A percentile compares a stretch with the other conserved stretches of the same genome.
Evolutionary conservation across 1,140 invertebrate species (phyloP).

Genomic region (Listronotus oregonensis): DNA sequence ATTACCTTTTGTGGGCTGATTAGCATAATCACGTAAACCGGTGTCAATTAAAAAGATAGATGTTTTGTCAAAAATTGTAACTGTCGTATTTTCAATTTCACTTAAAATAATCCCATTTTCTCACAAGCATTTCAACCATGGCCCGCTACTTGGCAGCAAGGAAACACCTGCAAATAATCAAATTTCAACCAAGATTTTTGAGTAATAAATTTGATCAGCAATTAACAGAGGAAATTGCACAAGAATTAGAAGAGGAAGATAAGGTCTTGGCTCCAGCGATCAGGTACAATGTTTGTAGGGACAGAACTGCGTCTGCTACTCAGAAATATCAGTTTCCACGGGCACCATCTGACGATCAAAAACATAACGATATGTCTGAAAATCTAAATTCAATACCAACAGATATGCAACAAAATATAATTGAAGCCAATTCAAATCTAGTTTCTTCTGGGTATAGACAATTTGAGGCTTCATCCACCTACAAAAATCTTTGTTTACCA

Average conservation of each 20-base stretch:
- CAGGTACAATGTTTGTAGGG: conserved; percentile 41
- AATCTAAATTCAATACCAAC: conserved; percentile 11
- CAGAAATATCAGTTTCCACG: conserved; percentile 35
- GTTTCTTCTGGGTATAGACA: conserved; percentile 24
- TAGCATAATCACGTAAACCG: too few relatives aligned
- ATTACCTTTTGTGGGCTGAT: too few relatives aligned
- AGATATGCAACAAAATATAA: conserved; percentile 24
- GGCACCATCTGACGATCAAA: conserved; percentile 5
- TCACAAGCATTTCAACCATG: conserved; percentile 16
- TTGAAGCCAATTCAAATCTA: conserved; percentile 15
- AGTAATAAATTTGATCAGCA: conserved; percentile 29
- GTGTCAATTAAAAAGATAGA: too few relatives aligned
- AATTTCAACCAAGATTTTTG: background rate
- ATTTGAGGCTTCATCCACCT: conserved; percentile 47
- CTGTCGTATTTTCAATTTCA: background rate
- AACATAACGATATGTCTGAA: conserved; percentile 9
- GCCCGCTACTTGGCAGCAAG: background rate
- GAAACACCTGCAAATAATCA: conserved; percentile 19
- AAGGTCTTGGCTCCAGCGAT: conserved; percentile 17
- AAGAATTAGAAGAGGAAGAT: conserved; percentile 18
- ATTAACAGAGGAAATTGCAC: conserved; percentile 16
- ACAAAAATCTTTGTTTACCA: conserved; percentile 45
- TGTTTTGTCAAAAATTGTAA: background rate
- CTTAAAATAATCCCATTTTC: background rate
- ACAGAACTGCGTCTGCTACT: background rate